A percentile compares a stretch with the other conserved stretches of the same genome.
phyloP scores from a whole-genome alignment of 2,797 vertebrate genomes.

The Gallinago solitaria region DNA sequence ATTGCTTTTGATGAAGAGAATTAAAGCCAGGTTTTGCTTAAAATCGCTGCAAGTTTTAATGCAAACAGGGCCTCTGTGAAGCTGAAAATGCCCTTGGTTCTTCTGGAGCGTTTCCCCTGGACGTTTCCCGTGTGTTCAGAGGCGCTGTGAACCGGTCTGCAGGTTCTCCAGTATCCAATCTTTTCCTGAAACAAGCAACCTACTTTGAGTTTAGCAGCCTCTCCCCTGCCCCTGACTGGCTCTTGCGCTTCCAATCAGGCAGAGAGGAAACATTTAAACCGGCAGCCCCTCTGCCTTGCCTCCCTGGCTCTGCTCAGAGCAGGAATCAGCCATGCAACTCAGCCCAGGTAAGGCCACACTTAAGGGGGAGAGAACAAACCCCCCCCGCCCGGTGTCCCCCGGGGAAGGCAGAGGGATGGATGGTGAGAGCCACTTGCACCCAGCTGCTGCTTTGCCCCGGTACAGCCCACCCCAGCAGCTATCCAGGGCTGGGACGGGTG shows the following conservation, averaged over 20 bases:
- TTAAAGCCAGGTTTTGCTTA: slow-evolving; percentile 16
- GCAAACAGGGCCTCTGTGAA: background rate
- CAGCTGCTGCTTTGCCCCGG: background rate
- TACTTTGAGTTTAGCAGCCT: slow-evolving; percentile 53
- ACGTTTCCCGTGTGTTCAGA: background rate
- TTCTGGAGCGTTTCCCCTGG: background rate
- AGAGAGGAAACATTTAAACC: slow-evolving; percentile 65
- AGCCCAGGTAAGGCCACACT: slow-evolving; percentile 68
- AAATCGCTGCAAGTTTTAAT: background rate
- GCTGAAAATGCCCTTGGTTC: background rate
- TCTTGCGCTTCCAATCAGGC: slow-evolving; percentile 64
- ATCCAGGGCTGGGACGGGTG: background rate
- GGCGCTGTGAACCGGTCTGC: accelerated
- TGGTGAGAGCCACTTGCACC: background rate
- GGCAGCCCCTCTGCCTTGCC: slow-evolving; percentile 12
- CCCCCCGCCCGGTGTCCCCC: background rate
- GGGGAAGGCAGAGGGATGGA: background rate
- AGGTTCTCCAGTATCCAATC: slow-evolving; percentile 44
- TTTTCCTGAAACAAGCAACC: slow-evolving; percentile 52
- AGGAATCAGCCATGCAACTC: slow-evolving; percentile 61
- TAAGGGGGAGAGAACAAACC: background rate
- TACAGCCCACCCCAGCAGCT: background rate
- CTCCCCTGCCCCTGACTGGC: slow-evolving; percentile 65
- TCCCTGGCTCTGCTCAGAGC: slow-evolving; percentile 44
- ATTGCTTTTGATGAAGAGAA: slow-evolving; percentile 1